These are phyloP conservation scores for Astropecten irregularis DNA, from an alignment of 53 echinoderm and acorn worm species.

Conservation along the genomic window DNA sequence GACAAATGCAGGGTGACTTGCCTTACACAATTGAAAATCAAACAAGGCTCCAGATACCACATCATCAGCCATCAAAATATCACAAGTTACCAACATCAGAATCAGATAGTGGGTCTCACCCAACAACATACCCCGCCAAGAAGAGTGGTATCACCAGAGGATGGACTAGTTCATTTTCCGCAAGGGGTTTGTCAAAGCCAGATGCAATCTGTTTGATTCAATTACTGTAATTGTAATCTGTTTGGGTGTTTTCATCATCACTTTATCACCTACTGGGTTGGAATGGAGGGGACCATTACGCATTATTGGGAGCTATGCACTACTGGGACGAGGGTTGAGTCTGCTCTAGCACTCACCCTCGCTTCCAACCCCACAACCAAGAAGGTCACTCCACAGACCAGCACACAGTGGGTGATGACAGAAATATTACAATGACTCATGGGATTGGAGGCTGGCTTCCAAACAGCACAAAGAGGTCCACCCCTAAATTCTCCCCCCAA, in stretches of 20 bases:
- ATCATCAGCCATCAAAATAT: slow-evolving; percentile 16
- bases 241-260: too few relatives aligned
- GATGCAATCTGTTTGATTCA: too few relatives aligned
- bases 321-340: not conserved
- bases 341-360: too few relatives aligned
- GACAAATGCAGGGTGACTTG: slow-evolving; percentile 20
- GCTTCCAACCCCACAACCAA: slow-evolving; percentile 21
- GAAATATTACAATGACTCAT: slow-evolving; percentile 72
- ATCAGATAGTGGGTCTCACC: too few relatives aligned
- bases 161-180: not conserved
- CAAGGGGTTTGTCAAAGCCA: slow-evolving; percentile 4
- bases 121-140: not conserved
- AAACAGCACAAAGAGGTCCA: not conserved
- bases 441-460: slow-evolving; percentile 48
- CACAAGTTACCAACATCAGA: not conserved
- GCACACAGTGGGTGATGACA: slow-evolving; percentile 63
- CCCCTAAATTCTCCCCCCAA: not conserved
- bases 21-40: slow-evolving; percentile 56
- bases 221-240: too few relatives aligned
- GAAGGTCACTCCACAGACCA: slow-evolving; percentile 52
- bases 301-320: not conserved
- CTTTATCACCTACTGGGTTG: too few relatives aligned
- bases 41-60: slow-evolving; percentile 31
- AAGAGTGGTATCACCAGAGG: slow-evolving; percentile 13
- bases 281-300: slow-evolving; percentile 18